Conservation (phyloP, 2,113 vertebrate species). For the Perca fluviatilis region DNA sequence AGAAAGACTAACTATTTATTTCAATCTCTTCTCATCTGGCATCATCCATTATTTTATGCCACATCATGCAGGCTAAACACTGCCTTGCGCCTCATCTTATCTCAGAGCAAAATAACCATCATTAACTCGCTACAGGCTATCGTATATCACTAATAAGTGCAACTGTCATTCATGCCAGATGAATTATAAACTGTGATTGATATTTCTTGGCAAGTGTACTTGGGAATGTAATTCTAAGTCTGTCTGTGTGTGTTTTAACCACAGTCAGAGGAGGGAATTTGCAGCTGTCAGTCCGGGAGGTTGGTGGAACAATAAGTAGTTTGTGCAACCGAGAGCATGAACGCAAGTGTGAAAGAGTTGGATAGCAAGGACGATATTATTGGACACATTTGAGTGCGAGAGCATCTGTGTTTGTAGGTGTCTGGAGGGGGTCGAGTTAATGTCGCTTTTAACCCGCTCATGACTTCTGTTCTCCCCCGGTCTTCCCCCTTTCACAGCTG, state of each 20-base stretch:
- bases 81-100: not conserved
- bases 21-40: not conserved
- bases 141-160: conserved; percentile 27
- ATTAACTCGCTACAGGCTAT: conserved; percentile 17
- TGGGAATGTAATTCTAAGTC: conserved; percentile 13
- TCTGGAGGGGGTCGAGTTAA: not conserved
- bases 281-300: conserved; percentile 75
- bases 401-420: conserved; percentile 7
- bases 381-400: conserved; percentile 15
- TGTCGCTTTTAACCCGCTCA: conserved; percentile 12
- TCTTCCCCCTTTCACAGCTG: conserved; percentile 50
- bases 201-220: conserved; percentile 56
- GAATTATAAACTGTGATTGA: conserved; percentile 50
- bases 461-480: conserved; percentile 27
- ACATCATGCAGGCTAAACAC: conserved; percentile 8
- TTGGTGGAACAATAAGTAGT: conserved; percentile 74
- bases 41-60: not conserved
- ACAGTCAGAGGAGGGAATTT: conserved; percentile 56
- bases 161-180: conserved; percentile 30
- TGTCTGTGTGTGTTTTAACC: conserved; percentile 34
- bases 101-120: not conserved
- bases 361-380: conserved; percentile 15
- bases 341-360: conserved; percentile 39
- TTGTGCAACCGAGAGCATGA: conserved; percentile 66
- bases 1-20: not conserved